Evolutionary conservation across 2,888 invertebrate species (phyloP), one percentile per base, ranked within the genome.

Genomic region (Macaria notata): DNA sequence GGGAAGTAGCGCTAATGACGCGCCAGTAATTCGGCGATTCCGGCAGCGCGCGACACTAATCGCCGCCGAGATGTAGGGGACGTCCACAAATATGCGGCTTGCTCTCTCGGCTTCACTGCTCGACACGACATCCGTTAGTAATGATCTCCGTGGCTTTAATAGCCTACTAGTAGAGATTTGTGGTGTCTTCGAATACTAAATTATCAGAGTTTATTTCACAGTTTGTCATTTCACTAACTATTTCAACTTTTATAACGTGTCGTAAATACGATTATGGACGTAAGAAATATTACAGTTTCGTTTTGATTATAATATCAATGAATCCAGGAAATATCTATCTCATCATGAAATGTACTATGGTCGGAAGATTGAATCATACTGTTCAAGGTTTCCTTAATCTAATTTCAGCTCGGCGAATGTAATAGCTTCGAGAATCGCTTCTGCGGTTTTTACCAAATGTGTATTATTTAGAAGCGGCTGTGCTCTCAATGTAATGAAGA

Each of bases 1-100:
- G 75, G 85, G 86, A 88, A 87, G 84, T 84, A 78, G 74, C 73
- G 72, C 78, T 84, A 84, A 85, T 84, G 84, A 84, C 76, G 75
- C 76, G 80, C 69, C 74, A 77, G 78, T 59, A 59, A 59, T 59
- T 68, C 71, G 73, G 79, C 82, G 84, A 88, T 84, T 88, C 83
- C 79, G 83, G 78, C 70, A 63, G 66, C 48, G 36, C 45, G 69
- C 69, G 81, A 78, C 85, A 79, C 87, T 87, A 87, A 88, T 88
- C 83, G 81, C 67, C 71, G 62, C 66, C 64, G 62, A 70, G 78
- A 76, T 76, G 76, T 79, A 75, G 76, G 66, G 70, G 70, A 70
- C 68, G 65, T 74, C 72, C 73, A 80, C 76, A 81, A 79, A 78
- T 77, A 78, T 72, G 75, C 66, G 66, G 68, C 66, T 44, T 9